Evolutionary conservation across 1,140 invertebrate species (phyloP).

Genomic region (Zophobas atratus): DNA sequence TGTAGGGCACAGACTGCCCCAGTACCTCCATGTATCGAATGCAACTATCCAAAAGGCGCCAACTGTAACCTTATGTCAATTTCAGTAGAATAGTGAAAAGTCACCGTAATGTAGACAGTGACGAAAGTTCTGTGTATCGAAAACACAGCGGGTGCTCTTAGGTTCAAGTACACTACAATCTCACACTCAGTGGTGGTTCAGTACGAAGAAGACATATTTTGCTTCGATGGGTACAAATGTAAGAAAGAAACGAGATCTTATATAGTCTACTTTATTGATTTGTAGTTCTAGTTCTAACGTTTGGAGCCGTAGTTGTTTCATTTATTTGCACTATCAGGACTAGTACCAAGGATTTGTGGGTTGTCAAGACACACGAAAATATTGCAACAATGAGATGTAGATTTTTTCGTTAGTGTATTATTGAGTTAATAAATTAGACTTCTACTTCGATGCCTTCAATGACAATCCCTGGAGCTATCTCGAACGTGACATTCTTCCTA

Average conservation of each 20-base stretch:
- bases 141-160: slow-evolving; percentile 6
- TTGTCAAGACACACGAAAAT: not conserved
- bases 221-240: slow-evolving; percentile 22
- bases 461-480: slow-evolving; percentile 77
- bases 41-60: not conserved
- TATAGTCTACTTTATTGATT: no score
- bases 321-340: slow-evolving; percentile 3
- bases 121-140: slow-evolving; percentile 37
- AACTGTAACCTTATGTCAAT: not conserved
- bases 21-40: slow-evolving; percentile 21
- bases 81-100: not conserved
- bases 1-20: slow-evolving; percentile 24
- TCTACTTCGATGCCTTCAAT: slow-evolving; percentile 79
- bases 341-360: slow-evolving; percentile 11
- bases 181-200: not conserved
- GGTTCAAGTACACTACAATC: slow-evolving; percentile 34
- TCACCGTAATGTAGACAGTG: not conserved
- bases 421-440: slow-evolving; percentile 69
- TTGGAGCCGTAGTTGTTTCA: slow-evolving; percentile 9
- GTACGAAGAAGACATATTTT: slow-evolving; percentile 6
- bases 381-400: not conserved
- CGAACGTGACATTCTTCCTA: slow-evolving; percentile 56
- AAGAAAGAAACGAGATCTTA: not conserved
- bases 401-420: not conserved
- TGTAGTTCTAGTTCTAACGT: slow-evolving; percentile 10